Percentiles rank a stretch among this genome's conserved stretches.
Conservation (phyloP, 2,888 invertebrate genomes). For the Cyclophora albipunctata region DNA sequence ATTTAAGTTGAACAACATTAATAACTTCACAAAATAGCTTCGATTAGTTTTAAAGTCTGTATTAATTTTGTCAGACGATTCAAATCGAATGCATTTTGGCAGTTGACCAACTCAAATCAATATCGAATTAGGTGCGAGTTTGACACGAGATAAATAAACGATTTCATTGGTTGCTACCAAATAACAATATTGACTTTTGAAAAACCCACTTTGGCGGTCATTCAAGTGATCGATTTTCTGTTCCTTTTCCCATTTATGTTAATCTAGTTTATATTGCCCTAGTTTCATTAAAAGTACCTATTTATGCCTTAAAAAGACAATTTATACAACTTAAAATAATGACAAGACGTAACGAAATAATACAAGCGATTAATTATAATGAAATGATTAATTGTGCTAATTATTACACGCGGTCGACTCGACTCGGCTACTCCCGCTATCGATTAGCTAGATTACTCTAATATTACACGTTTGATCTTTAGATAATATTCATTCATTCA, state of each 20-base stretch:
- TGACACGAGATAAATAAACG: too few species aligned
- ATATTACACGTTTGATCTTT: conserved; percentile 27
- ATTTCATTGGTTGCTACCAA: too few species aligned
- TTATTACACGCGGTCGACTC: conserved; percentile 46
- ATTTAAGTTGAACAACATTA: too few species aligned
- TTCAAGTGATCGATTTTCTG: conserved; percentile 19
- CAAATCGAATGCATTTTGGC: too few species aligned
- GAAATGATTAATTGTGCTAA: conserved; percentile 66
- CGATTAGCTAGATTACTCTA: conserved; percentile 39
- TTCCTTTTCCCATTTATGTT: conserved; percentile 27
- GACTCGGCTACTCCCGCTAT: conserved; percentile 30
- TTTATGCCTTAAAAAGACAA: conserved; percentile 69
- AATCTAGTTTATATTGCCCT: conserved; percentile 59
- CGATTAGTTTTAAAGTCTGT: too few species aligned
- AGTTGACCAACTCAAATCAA: too few species aligned
- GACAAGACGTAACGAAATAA: conserved; percentile 71
- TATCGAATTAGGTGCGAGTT: too few species aligned
- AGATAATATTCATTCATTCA: conserved; percentile 18
- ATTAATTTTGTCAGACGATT: too few species aligned
- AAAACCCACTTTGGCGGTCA: neutral
- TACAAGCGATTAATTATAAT: conserved; percentile 48
- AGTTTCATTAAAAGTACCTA: conserved; percentile 69
- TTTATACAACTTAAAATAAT: conserved; percentile 75
- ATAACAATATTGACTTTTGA: too few species aligned
- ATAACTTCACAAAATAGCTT: too few species aligned